These are phyloP conservation scores for Cryptus viduatorius DNA, from an alignment of 2,888 invertebrate species.

Conservation along the genomic window DNA sequence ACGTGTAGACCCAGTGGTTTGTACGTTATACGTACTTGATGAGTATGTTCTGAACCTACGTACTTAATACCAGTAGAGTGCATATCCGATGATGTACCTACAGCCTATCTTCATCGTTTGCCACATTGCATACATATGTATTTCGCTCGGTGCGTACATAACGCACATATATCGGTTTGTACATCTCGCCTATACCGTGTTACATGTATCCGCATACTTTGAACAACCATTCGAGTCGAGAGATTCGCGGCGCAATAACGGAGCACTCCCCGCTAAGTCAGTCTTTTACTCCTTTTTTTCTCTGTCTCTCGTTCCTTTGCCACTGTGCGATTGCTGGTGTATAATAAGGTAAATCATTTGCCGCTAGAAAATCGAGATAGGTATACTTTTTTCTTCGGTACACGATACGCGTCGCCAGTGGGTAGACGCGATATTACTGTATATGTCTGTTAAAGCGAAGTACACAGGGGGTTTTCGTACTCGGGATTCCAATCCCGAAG, in stretches of 20 bases:
- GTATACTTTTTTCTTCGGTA: background rate
- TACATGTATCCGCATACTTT: constrained; percentile 35
- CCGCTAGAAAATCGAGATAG: constrained; percentile 42
- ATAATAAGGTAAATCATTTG: constrained; percentile 45
- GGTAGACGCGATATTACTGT: background rate
- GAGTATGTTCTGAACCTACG: constrained; percentile 5
- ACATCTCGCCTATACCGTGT: constrained; percentile 1
- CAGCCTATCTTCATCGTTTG: constrained; percentile 38
- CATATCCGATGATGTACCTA: constrained; percentile 31
- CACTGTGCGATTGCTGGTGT: constrained; percentile 23
- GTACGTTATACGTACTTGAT: constrained; percentile 23
- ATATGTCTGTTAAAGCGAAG: background rate
- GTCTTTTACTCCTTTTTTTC: constrained; percentile 11
- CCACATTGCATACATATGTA: constrained; percentile 13
- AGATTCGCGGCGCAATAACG: constrained; percentile 54
- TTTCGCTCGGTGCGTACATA: background rate
- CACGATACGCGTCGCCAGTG: background rate
- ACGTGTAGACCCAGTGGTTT: constrained; percentile 34
- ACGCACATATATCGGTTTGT: background rate
- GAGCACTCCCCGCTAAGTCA: constrained; percentile 34
- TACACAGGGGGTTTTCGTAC: background rate
- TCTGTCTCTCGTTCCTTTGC: constrained; percentile 37
- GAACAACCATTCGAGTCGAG: constrained; percentile 6
- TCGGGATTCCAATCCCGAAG: constrained; percentile 24
- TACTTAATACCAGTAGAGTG: constrained; percentile 41